These are phyloP conservation scores for Acronicta psi DNA, from an alignment of 2,888 invertebrate genomes.

Conservation along the genomic window DNA sequence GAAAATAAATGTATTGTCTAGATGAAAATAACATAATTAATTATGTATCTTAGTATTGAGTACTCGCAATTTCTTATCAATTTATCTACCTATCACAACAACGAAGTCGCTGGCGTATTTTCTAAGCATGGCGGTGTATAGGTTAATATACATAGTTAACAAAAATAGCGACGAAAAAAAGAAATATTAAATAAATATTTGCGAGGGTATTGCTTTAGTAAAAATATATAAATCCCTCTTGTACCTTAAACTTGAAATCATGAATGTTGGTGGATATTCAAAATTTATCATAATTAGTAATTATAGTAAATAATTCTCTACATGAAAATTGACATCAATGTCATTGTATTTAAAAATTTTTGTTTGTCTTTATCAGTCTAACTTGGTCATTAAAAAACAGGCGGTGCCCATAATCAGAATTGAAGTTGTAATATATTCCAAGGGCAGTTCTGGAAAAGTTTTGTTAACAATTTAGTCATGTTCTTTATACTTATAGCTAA, in stretches of 20 bases:
- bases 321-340: constrained; percentile 70
- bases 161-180: constrained; percentile 42
- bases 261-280: constrained; percentile 51
- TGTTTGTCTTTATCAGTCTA: constrained; percentile 77
- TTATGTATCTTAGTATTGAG: no score
- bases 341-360: constrained; percentile 61
- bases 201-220: constrained; percentile 40
- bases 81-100: no score
- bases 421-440: constrained; percentile 65
- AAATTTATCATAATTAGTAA: constrained; percentile 50
- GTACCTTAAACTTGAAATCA: constrained; percentile 61
- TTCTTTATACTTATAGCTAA: constrained; percentile 77
- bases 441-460: constrained; percentile 70
- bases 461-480: constrained; percentile 63
- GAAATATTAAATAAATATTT: constrained; percentile 34
- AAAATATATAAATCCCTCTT: constrained; percentile 58
- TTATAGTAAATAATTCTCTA: constrained; percentile 66
- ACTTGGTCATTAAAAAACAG: constrained; percentile 76
- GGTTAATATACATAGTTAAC: constrained; percentile 41
- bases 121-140: constrained; percentile 15
- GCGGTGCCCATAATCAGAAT: constrained; percentile 74
- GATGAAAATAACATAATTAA: constrained; percentile 20
- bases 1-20: constrained; percentile 7
- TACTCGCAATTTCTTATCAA: neutral
- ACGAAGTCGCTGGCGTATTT: neutral